These are phyloP conservation scores for Carlito syrichta DNA, from an alignment of 2,113 vertebrate species.

Conservation along the genomic window DNA sequence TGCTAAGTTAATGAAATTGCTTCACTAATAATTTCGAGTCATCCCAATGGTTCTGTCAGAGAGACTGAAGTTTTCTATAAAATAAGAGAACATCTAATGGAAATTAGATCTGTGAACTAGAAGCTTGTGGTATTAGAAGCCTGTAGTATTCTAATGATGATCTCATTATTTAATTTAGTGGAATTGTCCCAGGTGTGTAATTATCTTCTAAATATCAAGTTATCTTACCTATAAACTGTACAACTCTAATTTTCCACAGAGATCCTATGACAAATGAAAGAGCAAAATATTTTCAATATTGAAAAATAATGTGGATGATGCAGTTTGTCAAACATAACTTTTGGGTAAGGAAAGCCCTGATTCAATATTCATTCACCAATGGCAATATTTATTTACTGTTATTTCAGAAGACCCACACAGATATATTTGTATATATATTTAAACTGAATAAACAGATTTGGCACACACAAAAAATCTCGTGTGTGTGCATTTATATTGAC, in stretches of 20 bases:
- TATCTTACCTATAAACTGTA: not conserved
- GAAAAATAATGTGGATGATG: not conserved
- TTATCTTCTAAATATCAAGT: not conserved
- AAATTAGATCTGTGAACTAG: not conserved
- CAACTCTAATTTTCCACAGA: not conserved
- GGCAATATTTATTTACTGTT: not conserved
- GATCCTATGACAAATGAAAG: not conserved
- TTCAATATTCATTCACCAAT: not conserved
- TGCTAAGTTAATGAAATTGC: slow-evolving; percentile 8
- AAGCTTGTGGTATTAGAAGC: not conserved
- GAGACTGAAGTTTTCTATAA: not conserved
- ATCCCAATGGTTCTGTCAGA: not conserved
- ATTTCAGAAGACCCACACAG: not conserved
- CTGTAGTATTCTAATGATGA: not conserved
- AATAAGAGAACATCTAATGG: not conserved
- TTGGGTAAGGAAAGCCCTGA: not conserved
- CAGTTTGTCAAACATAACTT: not conserved
- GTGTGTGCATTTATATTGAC: not conserved
- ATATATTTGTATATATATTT: not conserved
- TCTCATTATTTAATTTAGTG: not conserved
- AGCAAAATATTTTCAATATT: not conserved
- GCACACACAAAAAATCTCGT: not conserved
- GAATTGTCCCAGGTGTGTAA: not conserved
- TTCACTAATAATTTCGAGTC: not conserved
- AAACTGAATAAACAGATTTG: not conserved